Conservation (phyloP, 2,888 invertebrate genomes). For the Conchocele bisecta region DNA sequence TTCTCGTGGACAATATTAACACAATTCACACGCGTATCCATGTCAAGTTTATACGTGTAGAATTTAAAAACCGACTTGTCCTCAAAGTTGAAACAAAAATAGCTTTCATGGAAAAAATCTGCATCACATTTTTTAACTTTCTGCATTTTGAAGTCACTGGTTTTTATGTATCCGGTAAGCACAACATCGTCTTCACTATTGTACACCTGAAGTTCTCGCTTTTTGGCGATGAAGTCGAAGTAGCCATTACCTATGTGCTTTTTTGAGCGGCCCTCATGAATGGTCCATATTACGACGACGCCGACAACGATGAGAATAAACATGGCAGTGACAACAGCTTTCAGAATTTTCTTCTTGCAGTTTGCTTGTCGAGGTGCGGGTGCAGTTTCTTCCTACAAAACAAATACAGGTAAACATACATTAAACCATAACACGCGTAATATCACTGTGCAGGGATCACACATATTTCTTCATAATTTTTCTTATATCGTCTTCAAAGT, state of each 20-base stretch:
- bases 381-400: too few species aligned
- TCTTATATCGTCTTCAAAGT: too few species aligned
- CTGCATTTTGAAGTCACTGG: slow-evolving; percentile 32
- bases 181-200: slow-evolving; percentile 49
- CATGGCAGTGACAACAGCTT: slow-evolving; percentile 59
- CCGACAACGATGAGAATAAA: slow-evolving; percentile 67
- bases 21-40: slow-evolving; percentile 51
- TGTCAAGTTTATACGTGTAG: slow-evolving; percentile 31
- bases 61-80: slow-evolving; percentile 54
- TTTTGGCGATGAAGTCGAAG: slow-evolving; percentile 61
- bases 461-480: too few species aligned
- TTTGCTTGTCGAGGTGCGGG: slow-evolving; percentile 47
- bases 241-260: slow-evolving; percentile 55
- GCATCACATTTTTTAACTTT: slow-evolving; percentile 47
- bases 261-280: slow-evolving; percentile 62
- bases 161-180: slow-evolving; percentile 49
- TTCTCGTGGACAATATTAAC: slow-evolving; percentile 58
- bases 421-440: too few species aligned
- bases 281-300: slow-evolving; percentile 62
- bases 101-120: slow-evolving; percentile 30
- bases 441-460: too few species aligned
- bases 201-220: slow-evolving; percentile 54
- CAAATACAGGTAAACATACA: too few species aligned
- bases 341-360: slow-evolving; percentile 57
- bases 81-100: slow-evolving; percentile 55